A percentile compares a stretch with the other conserved stretches of the same genome.
phyloP scores from a whole-genome alignment of 64 coral and sea anemone genomes.

The Exaiptasia diaphana region DNA sequence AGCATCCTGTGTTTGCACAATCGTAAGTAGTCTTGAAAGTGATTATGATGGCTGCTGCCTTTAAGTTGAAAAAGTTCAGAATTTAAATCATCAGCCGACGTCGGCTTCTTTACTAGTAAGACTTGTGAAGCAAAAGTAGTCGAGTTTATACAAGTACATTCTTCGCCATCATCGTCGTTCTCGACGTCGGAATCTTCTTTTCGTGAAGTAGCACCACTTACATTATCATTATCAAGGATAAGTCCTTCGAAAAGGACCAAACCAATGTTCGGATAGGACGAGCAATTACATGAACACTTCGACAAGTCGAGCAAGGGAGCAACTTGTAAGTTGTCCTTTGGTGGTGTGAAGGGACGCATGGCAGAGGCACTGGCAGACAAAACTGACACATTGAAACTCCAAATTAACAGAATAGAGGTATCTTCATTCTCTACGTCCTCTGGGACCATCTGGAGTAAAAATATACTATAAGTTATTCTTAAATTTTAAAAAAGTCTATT shows the following conservation, averaged over 20 bases:
- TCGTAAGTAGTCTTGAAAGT: not conserved
- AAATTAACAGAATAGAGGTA: slow-evolving; percentile 8
- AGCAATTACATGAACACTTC: slow-evolving; percentile 25
- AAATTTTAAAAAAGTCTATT: too few species aligned
- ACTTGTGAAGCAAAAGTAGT: too few species aligned
- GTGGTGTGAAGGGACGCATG: slow-evolving; percentile 13
- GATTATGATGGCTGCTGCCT: too few species aligned
- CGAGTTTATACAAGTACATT: not conserved
- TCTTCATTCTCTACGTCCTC: slow-evolving; percentile 40
- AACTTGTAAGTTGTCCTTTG: not conserved
- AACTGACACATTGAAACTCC: slow-evolving; percentile 7
- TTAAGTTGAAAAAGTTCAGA: slow-evolving; percentile 1
- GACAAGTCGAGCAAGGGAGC: slow-evolving; percentile 2
- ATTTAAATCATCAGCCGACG: not conserved
- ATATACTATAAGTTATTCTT: too few species aligned
- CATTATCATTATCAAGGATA: not conserved
- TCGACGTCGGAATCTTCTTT: not conserved
- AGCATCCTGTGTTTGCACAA: slow-evolving; percentile 8
- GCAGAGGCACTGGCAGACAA: not conserved
- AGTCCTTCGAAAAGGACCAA: not conserved
- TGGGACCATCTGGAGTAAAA: slow-evolving; percentile 29
- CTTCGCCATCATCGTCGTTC: not conserved
- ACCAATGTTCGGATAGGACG: not conserved
- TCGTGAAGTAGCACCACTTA: not conserved
- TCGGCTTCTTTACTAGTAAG: not conserved